Evolutionary conservation across 92 coral and sea anemone genomes (phyloP).

Genomic region (Actinostola sp.): DNA sequence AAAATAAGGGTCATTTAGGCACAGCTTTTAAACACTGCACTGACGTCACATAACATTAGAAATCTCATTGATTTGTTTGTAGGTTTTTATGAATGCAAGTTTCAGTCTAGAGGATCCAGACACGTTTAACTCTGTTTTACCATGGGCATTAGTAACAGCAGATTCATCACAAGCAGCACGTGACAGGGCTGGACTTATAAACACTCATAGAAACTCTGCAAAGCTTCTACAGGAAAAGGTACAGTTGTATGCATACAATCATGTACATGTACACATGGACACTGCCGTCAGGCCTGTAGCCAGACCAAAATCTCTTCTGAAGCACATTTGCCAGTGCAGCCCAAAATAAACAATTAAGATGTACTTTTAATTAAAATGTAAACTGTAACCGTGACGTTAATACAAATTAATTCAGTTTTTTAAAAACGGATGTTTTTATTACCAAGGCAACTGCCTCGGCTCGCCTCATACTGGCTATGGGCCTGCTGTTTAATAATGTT

Average conservation of each 20-base stretch:
- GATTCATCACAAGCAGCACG: conserved; percentile 63
- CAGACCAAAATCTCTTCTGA: too few relatives aligned
- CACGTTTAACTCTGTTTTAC: conserved; percentile 85
- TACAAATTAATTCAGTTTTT: too few relatives aligned
- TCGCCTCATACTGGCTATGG: too few relatives aligned
- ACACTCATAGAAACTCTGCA: conserved; percentile 84
- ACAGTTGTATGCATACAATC: not conserved
- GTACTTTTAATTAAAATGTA: too few relatives aligned
- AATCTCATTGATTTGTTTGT: not conserved
- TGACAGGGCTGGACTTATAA: conserved; percentile 64
- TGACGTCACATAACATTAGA: not conserved
- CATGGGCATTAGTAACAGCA: conserved; percentile 74
- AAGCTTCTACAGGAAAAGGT: conserved; percentile 99
- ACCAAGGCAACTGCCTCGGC: too few relatives aligned
- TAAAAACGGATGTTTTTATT: too few relatives aligned
- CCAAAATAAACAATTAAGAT: too few relatives aligned
- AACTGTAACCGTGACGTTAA: too few relatives aligned
- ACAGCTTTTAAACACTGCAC: conserved; percentile 6
- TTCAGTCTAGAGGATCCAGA: conserved; percentile 96
- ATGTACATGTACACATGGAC: not conserved
- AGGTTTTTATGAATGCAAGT: conserved; percentile 93
- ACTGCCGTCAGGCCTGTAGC: not conserved
- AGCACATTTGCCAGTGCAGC: too few relatives aligned
- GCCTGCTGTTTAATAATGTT: too few relatives aligned
- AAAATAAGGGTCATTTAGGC: too few relatives aligned